Base-by-base conservation (phyloP, 2,113 vertebrate species). In the Neolamprologus kungweensis region DNA sequence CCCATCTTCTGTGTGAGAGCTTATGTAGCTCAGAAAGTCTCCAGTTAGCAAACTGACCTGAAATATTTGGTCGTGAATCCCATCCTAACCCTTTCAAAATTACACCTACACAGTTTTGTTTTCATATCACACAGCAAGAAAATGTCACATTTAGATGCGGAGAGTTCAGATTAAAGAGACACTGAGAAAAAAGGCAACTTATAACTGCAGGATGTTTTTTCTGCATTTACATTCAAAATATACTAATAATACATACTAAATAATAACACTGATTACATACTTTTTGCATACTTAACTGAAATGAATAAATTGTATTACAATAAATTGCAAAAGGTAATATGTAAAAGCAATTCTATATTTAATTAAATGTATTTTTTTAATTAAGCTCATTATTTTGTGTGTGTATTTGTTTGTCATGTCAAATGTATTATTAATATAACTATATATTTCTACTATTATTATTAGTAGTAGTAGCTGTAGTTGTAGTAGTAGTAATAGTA, bases 391-490 rank as follows among this genome's bases (percentile, higher is more conserved):
- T 73, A 1, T 73, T 73, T 73, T 73, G 21, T 73, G 68, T 23
- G 0, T 14, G 13, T 73, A 28, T 75, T 73, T 73, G 68, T 73
- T 28, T 75, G 68, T 28, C 68, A 28, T 73, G 40, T 73, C 21
- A 73, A 73, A 17, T 75, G 40, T 17, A 47, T 28, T 75, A 47
- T 45, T 75, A 10, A 17, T 73, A 26, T 65, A 65, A 37, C 40
- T 73, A 17, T 28, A 73, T 45, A 73, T 45, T 73, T 73, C 21
- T 45, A 2, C 13, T 73, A 40, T 26, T 28, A 26, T 7, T 37
- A 60, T 0, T 58, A 28, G 0, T 28, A 0, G 0, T 60, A 3
- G 2, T 65, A 2, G 9, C 21, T 21, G 21, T 2, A 1, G 23
- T 31, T 1, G 6, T 57, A 16, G 23, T 57, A 7, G 26, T 31